These are phyloP conservation scores for Zoanthus solanderi DNA, from an alignment of 92 coral and sea anemone genomes.

Conservation along the genomic window DNA sequence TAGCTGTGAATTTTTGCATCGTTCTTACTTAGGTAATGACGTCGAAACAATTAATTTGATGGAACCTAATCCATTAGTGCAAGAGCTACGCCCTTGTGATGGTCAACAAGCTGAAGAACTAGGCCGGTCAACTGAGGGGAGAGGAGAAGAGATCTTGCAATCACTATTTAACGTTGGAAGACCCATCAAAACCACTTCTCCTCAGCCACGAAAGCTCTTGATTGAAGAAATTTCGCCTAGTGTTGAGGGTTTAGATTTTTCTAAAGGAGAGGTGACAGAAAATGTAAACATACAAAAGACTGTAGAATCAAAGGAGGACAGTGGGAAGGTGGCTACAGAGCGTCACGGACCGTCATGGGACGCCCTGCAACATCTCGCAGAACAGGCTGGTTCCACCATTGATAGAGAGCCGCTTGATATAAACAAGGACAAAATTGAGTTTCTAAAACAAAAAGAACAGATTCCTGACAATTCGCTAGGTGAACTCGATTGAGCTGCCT, in stretches of 20 bases:
- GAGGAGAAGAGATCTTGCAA: constrained; percentile 7
- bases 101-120: not conserved
- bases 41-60: constrained; percentile 82
- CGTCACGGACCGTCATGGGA: constrained; percentile 61
- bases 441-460: constrained; percentile 55
- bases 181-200: not conserved
- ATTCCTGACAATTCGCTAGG: constrained; percentile 21
- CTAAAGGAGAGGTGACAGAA: not conserved
- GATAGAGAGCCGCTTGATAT: constrained; percentile 86
- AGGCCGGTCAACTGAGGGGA: not conserved
- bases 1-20: not conserved
- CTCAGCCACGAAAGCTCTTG: constrained; percentile 51
- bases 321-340: not conserved
- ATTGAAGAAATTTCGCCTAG: constrained; percentile 57
- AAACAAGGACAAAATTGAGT: constrained; percentile 66
- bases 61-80: constrained; percentile 29
- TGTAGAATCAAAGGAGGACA: not conserved
- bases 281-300: not conserved
- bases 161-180: constrained; percentile 33
- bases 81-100: not conserved
- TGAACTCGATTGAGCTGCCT: not conserved
- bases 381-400: constrained; percentile 84
- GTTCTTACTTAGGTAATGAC: constrained; percentile 65
- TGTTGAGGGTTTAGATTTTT: not conserved
- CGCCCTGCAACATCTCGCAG: constrained; percentile 79